These are phyloP conservation scores for Cyclargus thomasi DNA, from an alignment of 1,140 invertebrate genomes.

Conservation along the genomic window DNA sequence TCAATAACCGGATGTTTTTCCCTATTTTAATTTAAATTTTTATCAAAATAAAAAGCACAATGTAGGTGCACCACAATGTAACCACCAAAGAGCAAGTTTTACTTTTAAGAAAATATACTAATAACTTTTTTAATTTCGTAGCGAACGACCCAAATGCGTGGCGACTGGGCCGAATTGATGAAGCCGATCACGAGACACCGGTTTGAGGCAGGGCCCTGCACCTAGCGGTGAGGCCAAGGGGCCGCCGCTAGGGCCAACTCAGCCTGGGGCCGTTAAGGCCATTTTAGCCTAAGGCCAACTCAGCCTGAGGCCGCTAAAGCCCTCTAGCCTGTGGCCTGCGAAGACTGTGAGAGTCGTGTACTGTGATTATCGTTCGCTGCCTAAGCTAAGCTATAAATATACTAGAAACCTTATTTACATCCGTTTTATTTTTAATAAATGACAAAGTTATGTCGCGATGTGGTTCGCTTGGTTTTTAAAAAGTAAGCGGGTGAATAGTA, in stretches of 20 bases:
- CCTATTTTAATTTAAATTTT: neutral
- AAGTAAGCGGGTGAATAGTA: too few species aligned
- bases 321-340: neutral
- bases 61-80: neutral
- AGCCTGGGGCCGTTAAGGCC: neutral
- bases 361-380: conserved; percentile 2
- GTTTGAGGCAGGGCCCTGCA: conserved; percentile 78
- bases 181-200: conserved; percentile 87
- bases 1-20: neutral
- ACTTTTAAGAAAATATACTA: neutral
- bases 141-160: conserved; percentile 86
- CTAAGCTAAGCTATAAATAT: conserved; percentile 7
- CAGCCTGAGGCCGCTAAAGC: neutral
- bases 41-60: neutral
- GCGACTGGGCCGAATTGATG: conserved; percentile 87
- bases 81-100: conserved; percentile 32
- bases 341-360: neutral
- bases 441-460: neutral
- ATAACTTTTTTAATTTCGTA: conserved; percentile 35
- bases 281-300: neutral
- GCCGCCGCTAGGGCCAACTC: conserved; percentile 33
- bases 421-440: neutral
- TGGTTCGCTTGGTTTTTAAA: neutral
- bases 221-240: conserved; percentile 36
- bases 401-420: neutral